Evolutionary conservation across 1,140 invertebrate species (phyloP), one percentile per base, ranked within the genome.

Genomic region (Diplogasteroides magnus): DNA sequence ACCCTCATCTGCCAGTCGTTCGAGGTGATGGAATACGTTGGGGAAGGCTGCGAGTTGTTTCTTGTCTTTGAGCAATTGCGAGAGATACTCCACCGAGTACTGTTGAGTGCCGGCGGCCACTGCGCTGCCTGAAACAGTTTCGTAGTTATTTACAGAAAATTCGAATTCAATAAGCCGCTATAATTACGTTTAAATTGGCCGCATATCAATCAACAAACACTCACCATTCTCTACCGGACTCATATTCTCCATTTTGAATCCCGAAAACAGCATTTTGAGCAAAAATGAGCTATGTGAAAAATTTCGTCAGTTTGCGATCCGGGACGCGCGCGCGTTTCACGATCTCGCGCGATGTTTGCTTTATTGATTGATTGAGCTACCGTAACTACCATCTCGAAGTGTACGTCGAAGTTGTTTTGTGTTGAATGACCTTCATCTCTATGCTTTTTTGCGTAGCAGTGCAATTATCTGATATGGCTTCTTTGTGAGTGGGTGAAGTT

Each of bases 11-110:
- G 98, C 88, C 78, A 99, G 90, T 85, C 96, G 89, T 87, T 99
- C 96, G 82, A 97, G 90, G 87, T 99, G 97, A 86, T 95, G 90
- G 88, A 99, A 99, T 84, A 98, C 92, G 89, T 96, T 97, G 75
- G 97, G 95, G 87, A 98, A 97, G 83, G 94, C 94, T 81, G 93
- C 92, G 82, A 99, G 89, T 88, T 98, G 94, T 88, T 98, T 98
- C 88, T 96, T 94, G 89, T 99, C 97, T 89, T 98, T 98, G 83
- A 99, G 89, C 87, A 99, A 90, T 88, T 98, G 96, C 85, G 95
- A 94, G 88, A 99, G 89, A 88, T 99, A 98, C 87, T 99, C 97
- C n/a, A 83, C 68, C 14, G 69, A 66, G 72, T 74, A 74, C 23
- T 59, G 64, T 57, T 67, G 70, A 27, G 57, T 15, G 26, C 65